Base-by-base conservation (phyloP, 1,140 invertebrate genomes). In the Drosophila pallidifrons region DNA sequence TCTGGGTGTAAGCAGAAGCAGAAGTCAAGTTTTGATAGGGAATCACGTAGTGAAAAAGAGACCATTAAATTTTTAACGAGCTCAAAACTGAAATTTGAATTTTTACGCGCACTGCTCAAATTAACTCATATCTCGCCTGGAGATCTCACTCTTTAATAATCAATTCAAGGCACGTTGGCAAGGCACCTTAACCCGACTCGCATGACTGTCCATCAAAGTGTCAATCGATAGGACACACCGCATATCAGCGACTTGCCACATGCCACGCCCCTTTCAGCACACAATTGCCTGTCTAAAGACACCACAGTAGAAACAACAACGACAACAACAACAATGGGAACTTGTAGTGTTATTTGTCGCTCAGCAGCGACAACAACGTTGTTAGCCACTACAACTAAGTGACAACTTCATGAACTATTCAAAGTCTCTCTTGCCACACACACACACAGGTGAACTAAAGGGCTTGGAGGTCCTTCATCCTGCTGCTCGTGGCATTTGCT, bases 351-450 rank as follows among this genome's bases (percentile, higher is more conserved):
- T 78, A 75, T 78, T 78, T 75, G 70, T 77, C 70, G 75, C 70
- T 73, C 68, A 63, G 30, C 47, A 20, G 10, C 38, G 20, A 74
- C 47, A 43, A 67, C 63, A 74, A 59, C 43, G 32, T 15, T 15
- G 30, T 15, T 11, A n/a, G 38, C 54, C 67, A 86, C 82, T 82
- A 57, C 52, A 75, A 74, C 82, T 82, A 79, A 88, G 82, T 88
- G 83, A 86, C 83, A 86, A 82, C 83, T 86, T 87, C 82, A 87
- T 87, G 68, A 88, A 87, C 68, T 88, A 87, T 87, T 88, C 83
- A 87, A 87, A 77, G 65, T 57, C 67, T 49, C 11, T 13, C 16
- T 38, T 13, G 45, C 11, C 28, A 20, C 30, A 61, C 28, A 55
- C 35, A 38, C 5, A 38, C n/a, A 32, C 20, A 25, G 20, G 20